phyloP scores from a whole-genome alignment of 1,140 invertebrate species.

The Ceratina japonica region DNA sequence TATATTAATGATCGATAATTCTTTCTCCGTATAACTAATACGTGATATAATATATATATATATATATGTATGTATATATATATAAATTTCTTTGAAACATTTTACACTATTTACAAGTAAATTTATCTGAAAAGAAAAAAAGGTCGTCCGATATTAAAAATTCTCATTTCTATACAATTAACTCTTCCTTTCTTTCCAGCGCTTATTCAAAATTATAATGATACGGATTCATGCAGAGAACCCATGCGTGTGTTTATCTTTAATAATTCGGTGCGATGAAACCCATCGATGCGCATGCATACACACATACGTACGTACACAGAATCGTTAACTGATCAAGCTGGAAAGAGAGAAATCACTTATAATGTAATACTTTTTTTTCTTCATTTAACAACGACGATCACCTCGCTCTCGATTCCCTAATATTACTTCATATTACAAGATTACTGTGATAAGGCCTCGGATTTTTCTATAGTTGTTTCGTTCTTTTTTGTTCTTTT shows the following conservation, averaged over 20 bases:
- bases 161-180: conserved; percentile 39
- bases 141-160: conserved; percentile 53
- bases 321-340: conserved; percentile 37
- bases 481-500: background rate
- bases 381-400: conserved; percentile 49
- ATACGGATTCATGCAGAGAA: background rate
- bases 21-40: conserved; percentile 53
- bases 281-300: conserved; percentile 31
- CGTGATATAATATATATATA: conserved; percentile 52
- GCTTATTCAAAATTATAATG: conserved; percentile 49
- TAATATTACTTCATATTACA: conserved; percentile 69
- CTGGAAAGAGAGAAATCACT: conserved; percentile 39
- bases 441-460: conserved; percentile 75
- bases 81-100: conserved; percentile 67
- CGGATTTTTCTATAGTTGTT: conserved; percentile 73
- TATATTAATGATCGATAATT: conserved; percentile 73
- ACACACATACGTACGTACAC: conserved; percentile 1
- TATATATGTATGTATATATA: conserved; percentile 36
- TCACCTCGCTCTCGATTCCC: conserved; percentile 58
- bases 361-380: conserved; percentile 45
- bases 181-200: conserved; percentile 50
- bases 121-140: conserved; percentile 62
- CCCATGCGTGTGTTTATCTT: conserved; percentile 36
- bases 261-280: conserved; percentile 44
- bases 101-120: conserved; percentile 77